A percentile compares a stretch with the other conserved stretches of the same genome.
These are phyloP conservation scores for Narcine bancroftii DNA, from an alignment of 2,113 vertebrate genomes.

Conservation along the genomic window DNA sequence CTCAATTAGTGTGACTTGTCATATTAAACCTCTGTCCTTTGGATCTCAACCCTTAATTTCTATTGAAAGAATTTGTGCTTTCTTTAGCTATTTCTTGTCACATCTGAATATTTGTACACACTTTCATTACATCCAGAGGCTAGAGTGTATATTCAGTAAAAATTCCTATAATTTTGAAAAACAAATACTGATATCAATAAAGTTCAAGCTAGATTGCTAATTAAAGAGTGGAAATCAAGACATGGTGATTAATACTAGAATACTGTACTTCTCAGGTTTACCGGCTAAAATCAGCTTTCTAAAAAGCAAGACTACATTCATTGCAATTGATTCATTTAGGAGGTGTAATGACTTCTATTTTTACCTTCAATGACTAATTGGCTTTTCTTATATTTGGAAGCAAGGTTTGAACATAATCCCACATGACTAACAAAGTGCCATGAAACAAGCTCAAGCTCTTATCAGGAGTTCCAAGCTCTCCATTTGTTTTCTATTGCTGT, in stretches of 20 bases:
- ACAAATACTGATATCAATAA: background rate
- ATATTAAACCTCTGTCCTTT: too few relatives aligned
- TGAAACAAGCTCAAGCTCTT: background rate
- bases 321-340: background rate
- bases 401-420: background rate
- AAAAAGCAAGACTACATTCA: background rate
- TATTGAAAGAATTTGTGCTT: too few relatives aligned
- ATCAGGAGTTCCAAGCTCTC: background rate
- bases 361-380: background rate
- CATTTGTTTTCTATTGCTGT: background rate
- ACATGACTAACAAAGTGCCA: slow-evolving; percentile 7
- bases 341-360: background rate
- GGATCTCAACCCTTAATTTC: too few relatives aligned
- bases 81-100: too few relatives aligned
- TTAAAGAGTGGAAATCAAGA: background rate
- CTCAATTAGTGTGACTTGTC: too few relatives aligned
- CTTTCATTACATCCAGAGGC: background rate
- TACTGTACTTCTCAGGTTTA: background rate
- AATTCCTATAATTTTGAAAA: background rate
- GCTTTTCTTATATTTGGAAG: background rate
- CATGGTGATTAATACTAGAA: background rate
- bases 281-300: background rate
- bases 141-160: background rate
- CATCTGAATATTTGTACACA: too few relatives aligned
- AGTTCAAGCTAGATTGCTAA: background rate